phyloP scores from a whole-genome alignment of 1,140 invertebrate species.

The Sarcophaga bullata region DNA sequence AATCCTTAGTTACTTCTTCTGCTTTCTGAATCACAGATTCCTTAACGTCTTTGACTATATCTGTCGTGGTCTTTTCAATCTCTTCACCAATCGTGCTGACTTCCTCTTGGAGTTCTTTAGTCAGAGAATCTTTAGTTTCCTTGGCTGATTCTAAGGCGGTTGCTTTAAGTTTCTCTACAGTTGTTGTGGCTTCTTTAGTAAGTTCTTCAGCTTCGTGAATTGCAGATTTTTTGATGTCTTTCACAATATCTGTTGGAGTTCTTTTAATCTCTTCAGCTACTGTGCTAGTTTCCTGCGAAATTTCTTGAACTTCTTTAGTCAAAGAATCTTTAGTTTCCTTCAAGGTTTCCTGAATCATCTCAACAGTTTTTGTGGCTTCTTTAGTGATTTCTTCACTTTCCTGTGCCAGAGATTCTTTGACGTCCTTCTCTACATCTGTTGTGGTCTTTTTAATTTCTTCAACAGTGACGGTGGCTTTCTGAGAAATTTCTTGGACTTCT shows the following conservation, averaged over 20 bases:
- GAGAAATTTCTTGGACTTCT: conserved; percentile 20
- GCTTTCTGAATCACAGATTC: neutral
- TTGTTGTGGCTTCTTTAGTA: too few species aligned
- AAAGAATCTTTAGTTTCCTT: neutral
- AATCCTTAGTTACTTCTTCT: too few species aligned
- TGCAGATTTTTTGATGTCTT: too few species aligned
- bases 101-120: too few species aligned
- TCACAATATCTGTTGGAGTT: neutral
- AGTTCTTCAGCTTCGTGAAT: too few species aligned
- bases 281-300: neutral
- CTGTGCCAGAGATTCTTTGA: neutral
- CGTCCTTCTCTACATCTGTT: neutral
- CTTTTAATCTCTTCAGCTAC: neutral
- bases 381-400: neutral
- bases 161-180: too few species aligned
- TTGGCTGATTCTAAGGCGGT: too few species aligned
- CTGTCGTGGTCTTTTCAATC: too few species aligned
- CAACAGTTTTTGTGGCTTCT: neutral
- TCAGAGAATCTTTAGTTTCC: too few species aligned
- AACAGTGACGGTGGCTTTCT: conserved; percentile 42
- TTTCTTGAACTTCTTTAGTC: neutral
- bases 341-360: neutral
- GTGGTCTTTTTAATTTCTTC: conserved; percentile 38
- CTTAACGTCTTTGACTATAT: neutral
- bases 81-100: too few species aligned